Conservation (phyloP, 2,797 vertebrate genomes). For the Brachymystax lenok region DNA sequence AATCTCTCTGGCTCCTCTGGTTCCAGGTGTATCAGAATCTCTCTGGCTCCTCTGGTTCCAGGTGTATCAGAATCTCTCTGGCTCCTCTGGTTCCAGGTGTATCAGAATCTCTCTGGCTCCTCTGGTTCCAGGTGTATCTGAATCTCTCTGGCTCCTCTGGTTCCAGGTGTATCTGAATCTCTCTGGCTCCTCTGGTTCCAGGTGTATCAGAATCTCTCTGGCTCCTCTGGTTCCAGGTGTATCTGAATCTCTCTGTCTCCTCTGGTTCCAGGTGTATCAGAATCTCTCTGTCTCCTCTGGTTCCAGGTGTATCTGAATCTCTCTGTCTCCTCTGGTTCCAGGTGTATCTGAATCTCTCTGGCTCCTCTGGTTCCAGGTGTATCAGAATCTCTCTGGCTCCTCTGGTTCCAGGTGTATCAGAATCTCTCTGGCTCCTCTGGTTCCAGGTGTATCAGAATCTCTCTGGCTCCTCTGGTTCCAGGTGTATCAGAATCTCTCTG, state of each 20-base stretch:
- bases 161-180: conserved; percentile 92
- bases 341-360: conserved; percentile 85
- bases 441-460: conserved; percentile 90
- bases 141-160: conserved; percentile 66
- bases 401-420: conserved; percentile 85
- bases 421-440: conserved; percentile 44
- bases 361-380: conserved; percentile 78
- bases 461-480: conserved; percentile 47
- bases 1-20: conserved; percentile 68
- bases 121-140: conserved; percentile 85
- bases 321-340: conserved; percentile 46
- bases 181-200: conserved; percentile 45
- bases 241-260: conserved; percentile 72
- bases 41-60: conserved; percentile 47
- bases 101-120: conserved; percentile 73
- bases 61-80: conserved; percentile 85
- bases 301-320: conserved; percentile 88
- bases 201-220: conserved; percentile 89
- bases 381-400: conserved; percentile 72
- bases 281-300: conserved; percentile 45
- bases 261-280: conserved; percentile 85
- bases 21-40: conserved; percentile 88
- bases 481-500: conserved; percentile 87
- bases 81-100: conserved; percentile 78
- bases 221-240: conserved; percentile 77